Base-by-base conservation (phyloP, 2,888 invertebrate species). In the Drosophila engyochracea region DNA sequence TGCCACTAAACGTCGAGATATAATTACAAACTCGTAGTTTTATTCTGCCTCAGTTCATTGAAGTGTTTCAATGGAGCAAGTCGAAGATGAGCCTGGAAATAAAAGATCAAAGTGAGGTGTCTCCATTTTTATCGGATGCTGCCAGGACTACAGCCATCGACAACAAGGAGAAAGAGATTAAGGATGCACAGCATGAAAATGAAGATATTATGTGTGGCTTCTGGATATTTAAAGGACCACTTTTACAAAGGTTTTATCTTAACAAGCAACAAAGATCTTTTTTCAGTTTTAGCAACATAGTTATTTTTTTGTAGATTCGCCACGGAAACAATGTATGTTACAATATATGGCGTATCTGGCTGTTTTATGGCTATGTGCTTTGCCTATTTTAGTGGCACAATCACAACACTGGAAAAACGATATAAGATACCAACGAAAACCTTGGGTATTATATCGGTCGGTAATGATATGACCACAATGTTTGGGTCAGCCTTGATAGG, bases 401-500 rank as follows among this genome's bases (percentile, higher is more conserved):
- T 96, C 66, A 96, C 96, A 30, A 96, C 96, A 2, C 93, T 96
- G 79, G 96, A 96, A 91, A 96, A 96, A 90, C 94, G 96, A 79
- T 96, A 95, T 91, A 96, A 95, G 90, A 96, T 96, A 85, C 96
- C 96, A 9, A 96, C 96, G 60, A 94, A 94, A 89, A 96, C 95
- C 3, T 95, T 95, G 78, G 96, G 96, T 71, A 94, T 96, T 78
- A 96, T 96, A 83, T 95, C 95, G 65, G 95, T 96, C 58, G 96
- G 96, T n/a, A 96, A 96, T 91, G 96, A 96, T 92, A 95, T 96
- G 81, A 96, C 96, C 82, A 95, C 95, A 90, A 93, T 96, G 71
- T 93, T 96, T 66, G 94, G 95, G 55, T 95, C 96, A 4, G 94
- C 95, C 49, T 93, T 95, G 58, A 92, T 96, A 66, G 95, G 95